Percentiles rank a stretch among this genome's conserved stretches.
These are phyloP conservation scores for Craniophora ligustri DNA, from an alignment of 2,888 invertebrate genomes.

Conservation along the genomic window DNA sequence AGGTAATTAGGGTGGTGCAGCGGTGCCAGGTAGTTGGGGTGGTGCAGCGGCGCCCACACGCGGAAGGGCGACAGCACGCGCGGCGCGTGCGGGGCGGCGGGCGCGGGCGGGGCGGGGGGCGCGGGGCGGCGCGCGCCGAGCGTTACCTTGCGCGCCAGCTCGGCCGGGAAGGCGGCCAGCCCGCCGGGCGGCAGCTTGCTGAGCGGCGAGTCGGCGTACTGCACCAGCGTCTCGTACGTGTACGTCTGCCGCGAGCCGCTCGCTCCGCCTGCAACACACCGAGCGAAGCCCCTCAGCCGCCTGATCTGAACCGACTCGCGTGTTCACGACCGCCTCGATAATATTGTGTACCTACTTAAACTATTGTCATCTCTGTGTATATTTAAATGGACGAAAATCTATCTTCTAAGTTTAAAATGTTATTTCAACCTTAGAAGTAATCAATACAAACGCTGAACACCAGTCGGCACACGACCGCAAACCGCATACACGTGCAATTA, in stretches of 20 bases:
- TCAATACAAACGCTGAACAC: too few relatives aligned
- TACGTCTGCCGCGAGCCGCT: constrained; percentile 81
- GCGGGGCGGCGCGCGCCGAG: constrained; percentile 57
- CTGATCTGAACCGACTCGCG: too few relatives aligned
- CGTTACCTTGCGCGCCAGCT: constrained; percentile 88
- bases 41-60: constrained; percentile 73
- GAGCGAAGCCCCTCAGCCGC: constrained; percentile 14
- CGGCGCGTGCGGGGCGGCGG: constrained; percentile 50
- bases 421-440: too few relatives aligned
- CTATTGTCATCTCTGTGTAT: neutral
- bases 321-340: neutral
- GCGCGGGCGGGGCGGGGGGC: constrained; percentile 51
- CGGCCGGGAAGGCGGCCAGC: constrained; percentile 82
- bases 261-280: constrained; percentile 66
- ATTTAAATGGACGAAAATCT: too few relatives aligned
- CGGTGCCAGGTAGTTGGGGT: constrained; percentile 80
- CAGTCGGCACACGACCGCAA: neutral
- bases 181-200: constrained; percentile 86
- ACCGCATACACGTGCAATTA: constrained; percentile 21
- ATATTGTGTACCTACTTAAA: neutral
- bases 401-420: too few relatives aligned
- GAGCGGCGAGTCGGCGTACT: constrained; percentile 87
- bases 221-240: constrained; percentile 87
- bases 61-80: constrained; percentile 56
- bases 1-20: constrained; percentile 83